Evolutionary conservation across 2,888 invertebrate species (phyloP), one percentile per base, ranked within the genome.

Genomic region (Agonopterix alstromeriana): DNA sequence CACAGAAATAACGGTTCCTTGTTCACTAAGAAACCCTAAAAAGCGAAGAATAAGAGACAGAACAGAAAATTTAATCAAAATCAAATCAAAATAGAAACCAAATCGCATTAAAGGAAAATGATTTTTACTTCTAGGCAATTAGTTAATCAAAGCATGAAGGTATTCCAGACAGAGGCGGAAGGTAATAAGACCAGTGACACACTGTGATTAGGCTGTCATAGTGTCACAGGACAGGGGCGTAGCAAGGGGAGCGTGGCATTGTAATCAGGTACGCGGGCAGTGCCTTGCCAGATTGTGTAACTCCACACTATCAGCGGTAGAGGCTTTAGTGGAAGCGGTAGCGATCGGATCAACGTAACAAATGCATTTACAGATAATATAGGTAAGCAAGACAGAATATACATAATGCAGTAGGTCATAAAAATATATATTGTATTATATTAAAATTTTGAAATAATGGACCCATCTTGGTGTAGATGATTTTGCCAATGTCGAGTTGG

Each of bases 181-280:
- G 65, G 65, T 68, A 72, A 71, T 66, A 65, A 66, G 69, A 70
- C 70, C 70, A 69, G 58, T 70, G 77, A 71, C 73, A 70, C 60
- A 63, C 65, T 60, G 67, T 82, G 78, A 81, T 83, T 80, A 80
- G 76, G 62, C 76, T 77, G 80, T 81, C 81, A 77, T 68, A 68
- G 70, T 61, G 54, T 59, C 35, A 43, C 42, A 43, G 42, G 27
- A n/a, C n/a, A 27, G 35, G 10, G 48, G 10, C 44, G 8, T 35
- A 10, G 40, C 8, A 12, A 67, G 58, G 62, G 58, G 65, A 58
- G 65, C 42, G 12, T 42, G 12, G 42, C 67, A 73, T 74, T 74
- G 75, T 79, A 75, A 77, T 77, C 71, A 67, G 63, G 62, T 67
- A 69, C 61, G 57, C 63, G 63, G 61, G 58, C 57, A 50, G 60